Conservation (phyloP, 2,113 vertebrate genomes). For the Phalacrocorax aristotelis region DNA sequence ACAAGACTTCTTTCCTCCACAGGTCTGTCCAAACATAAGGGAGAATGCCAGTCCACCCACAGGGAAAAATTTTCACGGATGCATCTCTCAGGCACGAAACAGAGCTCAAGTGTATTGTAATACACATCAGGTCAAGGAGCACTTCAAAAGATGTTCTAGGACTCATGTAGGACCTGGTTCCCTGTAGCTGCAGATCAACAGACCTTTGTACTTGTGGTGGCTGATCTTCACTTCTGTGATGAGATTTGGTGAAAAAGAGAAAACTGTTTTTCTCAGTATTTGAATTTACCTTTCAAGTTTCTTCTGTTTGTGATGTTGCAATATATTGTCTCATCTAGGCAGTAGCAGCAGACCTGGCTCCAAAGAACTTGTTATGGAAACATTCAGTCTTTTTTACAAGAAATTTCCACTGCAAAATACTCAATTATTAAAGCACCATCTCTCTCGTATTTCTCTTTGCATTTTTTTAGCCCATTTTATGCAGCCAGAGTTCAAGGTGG, state of each 20-base stretch:
- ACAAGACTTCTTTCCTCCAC: not conserved
- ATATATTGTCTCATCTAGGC: not conserved
- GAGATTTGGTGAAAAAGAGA: not conserved
- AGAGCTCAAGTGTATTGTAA: not conserved
- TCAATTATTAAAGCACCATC: not conserved
- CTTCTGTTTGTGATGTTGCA: not conserved
- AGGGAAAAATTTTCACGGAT: not conserved
- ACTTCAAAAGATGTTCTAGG: not conserved
- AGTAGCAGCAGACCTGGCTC: not conserved
- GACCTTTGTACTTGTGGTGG: not conserved
- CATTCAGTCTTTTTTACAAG: not conserved
- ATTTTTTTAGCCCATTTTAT: not conserved
- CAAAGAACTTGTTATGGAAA: not conserved
- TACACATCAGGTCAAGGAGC: not conserved
- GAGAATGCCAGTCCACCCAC: not conserved
- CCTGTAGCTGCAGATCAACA: not conserved
- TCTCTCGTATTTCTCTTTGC: not conserved
- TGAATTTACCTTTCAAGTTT: not conserved
- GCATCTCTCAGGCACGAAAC: not conserved
- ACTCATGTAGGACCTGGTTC: not conserved
- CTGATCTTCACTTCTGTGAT: fast-evolving
- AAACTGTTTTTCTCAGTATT: not conserved
- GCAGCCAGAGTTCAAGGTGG: not conserved
- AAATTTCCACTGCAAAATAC: not conserved
- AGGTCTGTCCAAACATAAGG: not conserved